Evolutionary conservation across 1,140 invertebrate genomes (phyloP).

Genomic region (Eriocheir sinensis): DNA sequence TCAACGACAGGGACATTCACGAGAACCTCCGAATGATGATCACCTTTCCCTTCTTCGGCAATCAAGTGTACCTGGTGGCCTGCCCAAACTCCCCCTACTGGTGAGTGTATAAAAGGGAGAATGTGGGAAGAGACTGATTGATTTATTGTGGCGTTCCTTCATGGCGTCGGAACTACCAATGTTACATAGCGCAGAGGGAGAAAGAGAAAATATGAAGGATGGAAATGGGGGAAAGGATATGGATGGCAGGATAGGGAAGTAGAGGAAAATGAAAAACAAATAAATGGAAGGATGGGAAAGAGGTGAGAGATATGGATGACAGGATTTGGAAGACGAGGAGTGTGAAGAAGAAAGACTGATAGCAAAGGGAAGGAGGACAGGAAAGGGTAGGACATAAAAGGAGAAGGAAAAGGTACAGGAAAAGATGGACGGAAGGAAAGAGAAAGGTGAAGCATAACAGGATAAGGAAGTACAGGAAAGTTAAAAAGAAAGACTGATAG

Average conservation of each 20-base stretch:
- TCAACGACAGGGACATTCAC: constrained; percentile 66
- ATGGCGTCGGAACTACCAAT: too few species aligned
- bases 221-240: not conserved
- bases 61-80: constrained; percentile 71
- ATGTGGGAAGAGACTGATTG: not conserved
- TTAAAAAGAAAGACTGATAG: not conserved
- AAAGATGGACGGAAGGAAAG: not conserved
- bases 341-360: not conserved
- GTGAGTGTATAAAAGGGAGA: constrained; percentile 48
- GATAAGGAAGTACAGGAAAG: not conserved
- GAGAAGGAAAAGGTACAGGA: too few species aligned
- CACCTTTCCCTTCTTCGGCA: constrained; percentile 71
- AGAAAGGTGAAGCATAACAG: not conserved
- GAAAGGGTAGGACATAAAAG: not conserved
- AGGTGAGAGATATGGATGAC: not conserved
- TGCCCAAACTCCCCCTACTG: constrained; percentile 76
- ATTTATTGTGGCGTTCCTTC: too few species aligned
- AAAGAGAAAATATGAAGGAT: not conserved
- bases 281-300: not conserved
- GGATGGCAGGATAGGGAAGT: not conserved
- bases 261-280: not conserved
- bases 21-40: constrained; percentile 70
- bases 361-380: not conserved
- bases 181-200: too few species aligned
- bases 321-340: not conserved